Base-by-base conservation (phyloP, 2,797 vertebrate species). In the Leucoraja ocellata region DNA sequence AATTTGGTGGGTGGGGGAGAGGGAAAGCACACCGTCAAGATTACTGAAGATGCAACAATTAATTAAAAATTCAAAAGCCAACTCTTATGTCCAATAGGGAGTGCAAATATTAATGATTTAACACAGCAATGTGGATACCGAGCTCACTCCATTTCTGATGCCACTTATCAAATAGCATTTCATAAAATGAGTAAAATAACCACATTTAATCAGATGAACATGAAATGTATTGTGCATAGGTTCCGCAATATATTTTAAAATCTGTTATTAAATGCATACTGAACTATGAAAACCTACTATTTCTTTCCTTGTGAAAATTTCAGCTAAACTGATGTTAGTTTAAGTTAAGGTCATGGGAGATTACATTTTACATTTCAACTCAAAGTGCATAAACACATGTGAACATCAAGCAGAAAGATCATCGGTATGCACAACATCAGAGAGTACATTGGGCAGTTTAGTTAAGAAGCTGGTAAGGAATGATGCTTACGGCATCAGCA, bases 401-500 rank as follows among this genome's bases (percentile, higher is more conserved):
- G 54, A 73, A 92, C 46, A 25, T 28, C 90, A 92, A 74, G 39
- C 21, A 36, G 76, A 54, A 91, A 73, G 39, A 92, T 54, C 23
- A 54, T 76, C 10, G 39, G 90, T 73, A 54, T 76, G 36, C 11
- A 58, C 90, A 76, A 92, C 46, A 92, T 46, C 68, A 74, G 36
- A 92, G 21, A 76, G 39, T 76, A 58, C 46, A 74, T 58, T 74
- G 25, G 90, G 71, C 36, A 4, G 39, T 76, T 71, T 16, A 76
- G 36, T 92, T 92, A 92, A 73, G 14, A 39, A 91, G 71, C 90
- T 36, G 36, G 39, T 54, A 73, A 39, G 65, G 36, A 91, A 68
- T 36, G 65, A 91, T 61, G n/a, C 86, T 68, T n/a, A 71, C 21
- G 86, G 86, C 86, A 68, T 90, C 86, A 91, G 68, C 90, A 91